Evolutionary conservation across 2,888 invertebrate genomes (phyloP).

Genomic region (Chymomyza caudatula): DNA sequence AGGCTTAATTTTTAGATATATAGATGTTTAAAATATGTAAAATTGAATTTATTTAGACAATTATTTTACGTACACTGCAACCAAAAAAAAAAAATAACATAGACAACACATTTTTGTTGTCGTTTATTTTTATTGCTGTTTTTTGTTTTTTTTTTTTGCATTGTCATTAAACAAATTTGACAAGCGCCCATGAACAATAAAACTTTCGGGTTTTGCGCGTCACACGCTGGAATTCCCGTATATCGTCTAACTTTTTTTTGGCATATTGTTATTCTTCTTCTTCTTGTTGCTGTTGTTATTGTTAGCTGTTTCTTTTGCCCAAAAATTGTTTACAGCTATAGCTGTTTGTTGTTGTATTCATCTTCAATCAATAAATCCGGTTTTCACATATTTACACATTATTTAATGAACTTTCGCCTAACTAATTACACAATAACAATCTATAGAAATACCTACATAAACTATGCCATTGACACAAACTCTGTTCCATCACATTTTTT

Average conservation of each 20-base stretch:
- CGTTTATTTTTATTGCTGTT: not conserved
- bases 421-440: slow-evolving; percentile 68
- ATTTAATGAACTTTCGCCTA: slow-evolving; percentile 69
- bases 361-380: slow-evolving; percentile 71
- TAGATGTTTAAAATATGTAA: not conserved
- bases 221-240: slow-evolving; percentile 71
- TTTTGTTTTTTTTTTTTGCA: slow-evolving; percentile 46
- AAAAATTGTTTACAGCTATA: slow-evolving; percentile 68
- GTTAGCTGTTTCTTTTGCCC: slow-evolving; percentile 23
- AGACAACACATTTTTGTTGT: not conserved
- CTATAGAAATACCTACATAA: slow-evolving; percentile 7
- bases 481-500: not conserved
- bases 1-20: too few species aligned
- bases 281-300: slow-evolving; percentile 3
- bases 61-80: not conserved
- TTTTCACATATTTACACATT: slow-evolving; percentile 42
- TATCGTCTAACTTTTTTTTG: slow-evolving; percentile 66
- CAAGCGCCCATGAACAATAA: slow-evolving; percentile 48
- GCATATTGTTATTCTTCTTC: slow-evolving; percentile 14
- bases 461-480: not conserved
- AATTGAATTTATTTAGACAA: not conserved
- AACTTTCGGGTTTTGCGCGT: slow-evolving; percentile 62
- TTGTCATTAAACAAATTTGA: slow-evolving; percentile 72
- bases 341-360: slow-evolving; percentile 29
- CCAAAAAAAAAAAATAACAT: not conserved